Percentiles rank a stretch among this genome's conserved stretches.
Evolutionary conservation across 2,888 invertebrate species (phyloP).

Genomic region (Caenorhabditis zanzibari): DNA sequence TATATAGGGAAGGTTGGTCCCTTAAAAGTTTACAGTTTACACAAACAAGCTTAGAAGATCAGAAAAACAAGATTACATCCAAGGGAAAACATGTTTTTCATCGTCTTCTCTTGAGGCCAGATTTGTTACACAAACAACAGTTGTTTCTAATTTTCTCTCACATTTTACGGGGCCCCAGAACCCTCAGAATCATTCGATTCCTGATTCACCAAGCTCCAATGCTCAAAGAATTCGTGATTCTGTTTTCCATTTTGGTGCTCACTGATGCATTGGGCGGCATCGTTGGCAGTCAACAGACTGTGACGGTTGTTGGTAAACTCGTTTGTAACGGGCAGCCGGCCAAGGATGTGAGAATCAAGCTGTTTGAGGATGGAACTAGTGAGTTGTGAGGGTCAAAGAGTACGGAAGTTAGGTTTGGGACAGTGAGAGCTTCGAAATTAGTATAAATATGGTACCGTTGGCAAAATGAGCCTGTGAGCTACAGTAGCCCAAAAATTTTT

Average conservation of each 20-base stretch:
- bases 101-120: background rate
- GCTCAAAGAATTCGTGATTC: slow-evolving; percentile 23
- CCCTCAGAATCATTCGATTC: background rate
- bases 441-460: too few species aligned
- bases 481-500: too few species aligned
- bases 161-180: background rate
- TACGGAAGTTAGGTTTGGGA: too few species aligned
- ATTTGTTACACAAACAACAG: slow-evolving; percentile 10
- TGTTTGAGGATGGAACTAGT: slow-evolving; percentile 58
- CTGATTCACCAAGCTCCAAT: slow-evolving; percentile 5
- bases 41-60: too few species aligned
- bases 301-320: slow-evolving; percentile 49
- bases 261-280: slow-evolving; percentile 24
- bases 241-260: slow-evolving; percentile 8
- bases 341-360: slow-evolving; percentile 38
- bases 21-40: background rate
- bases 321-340: slow-evolving; percentile 52
- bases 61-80: background rate
- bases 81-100: background rate
- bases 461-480: too few species aligned
- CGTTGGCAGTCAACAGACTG: slow-evolving; percentile 52
- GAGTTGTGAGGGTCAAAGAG: slow-evolving; percentile 4
- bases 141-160: background rate
- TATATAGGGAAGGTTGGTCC: background rate
- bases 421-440: too few species aligned